Base-by-base conservation (phyloP, 2,888 invertebrate species). In the Erpobdella octoculata region DNA sequence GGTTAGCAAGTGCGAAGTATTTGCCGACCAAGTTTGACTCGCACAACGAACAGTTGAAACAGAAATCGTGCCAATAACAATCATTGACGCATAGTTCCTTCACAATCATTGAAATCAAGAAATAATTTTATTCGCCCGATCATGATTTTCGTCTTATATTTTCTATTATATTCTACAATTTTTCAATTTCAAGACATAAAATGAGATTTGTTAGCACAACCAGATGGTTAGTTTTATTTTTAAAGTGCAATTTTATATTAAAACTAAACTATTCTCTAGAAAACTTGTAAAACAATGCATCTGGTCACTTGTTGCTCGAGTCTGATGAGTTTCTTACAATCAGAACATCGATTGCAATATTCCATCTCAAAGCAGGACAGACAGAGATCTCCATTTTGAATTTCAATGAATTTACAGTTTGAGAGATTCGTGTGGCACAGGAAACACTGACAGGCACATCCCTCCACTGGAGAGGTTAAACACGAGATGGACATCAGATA, bases 41-140 rank as follows among this genome's bases (percentile, higher is more conserved):
- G 61, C 72, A 72, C 28, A 62, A 21, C 9, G 38, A 38, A 61
- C 72, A 72, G 28, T 67, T 48, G 64, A 72, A 72, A 12, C 72
- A 72, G 1, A 15, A 48, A 25, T 72, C 72, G 46, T 72, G 72
- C 72, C 72, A 72, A 28, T 72, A 38, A 5, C 31, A 35, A 4
- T 59, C 68, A 31, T 68, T 69, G 36, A 48, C 58, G 4, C 53
- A 61, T 59, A 72, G n/a, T n/a, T 69, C 72, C 72, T 72, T 35
- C 4, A n/a, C n/a, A n/a, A n/a, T n/a, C n/a, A n/a, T n/a, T n/a
- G n/a, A n/a, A n/a, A n/a, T n/a, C n/a, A n/a, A n/a, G n/a, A n/a
- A n/a, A n/a, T n/a, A n/a, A n/a, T n/a, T n/a, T n/a, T n/a, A n/a
- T n/a, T n/a, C n/a, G n/a, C n/a, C n/a, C n/a, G n/a, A n/a, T n/a